These are phyloP conservation scores for Antrozous pallidus DNA, from an alignment of 2,797 vertebrate genomes.

Conservation along the genomic window DNA sequence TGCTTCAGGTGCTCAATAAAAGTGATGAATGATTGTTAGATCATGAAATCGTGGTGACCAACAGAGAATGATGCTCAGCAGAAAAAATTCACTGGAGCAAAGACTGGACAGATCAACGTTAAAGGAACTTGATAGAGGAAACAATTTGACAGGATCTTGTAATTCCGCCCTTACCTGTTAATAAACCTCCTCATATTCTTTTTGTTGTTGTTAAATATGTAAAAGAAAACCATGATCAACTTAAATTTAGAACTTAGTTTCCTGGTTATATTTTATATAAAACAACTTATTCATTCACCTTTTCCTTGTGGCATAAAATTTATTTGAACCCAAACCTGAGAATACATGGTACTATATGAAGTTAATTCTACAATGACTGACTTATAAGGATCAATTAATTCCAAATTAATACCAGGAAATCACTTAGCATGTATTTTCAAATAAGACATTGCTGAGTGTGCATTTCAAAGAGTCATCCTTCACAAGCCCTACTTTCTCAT, in stretches of 20 bases:
- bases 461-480: slow-evolving; percentile 3
- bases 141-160: not conserved
- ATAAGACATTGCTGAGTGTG: slow-evolving; percentile 22
- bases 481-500: not conserved
- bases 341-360: not conserved
- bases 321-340: not conserved
- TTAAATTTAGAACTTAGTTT: slow-evolving; percentile 41
- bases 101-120: not conserved
- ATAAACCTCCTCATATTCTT: not conserved
- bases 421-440: slow-evolving; percentile 31
- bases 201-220: not conserved
- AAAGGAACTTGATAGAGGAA: slow-evolving; percentile 9
- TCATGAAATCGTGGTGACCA: not conserved
- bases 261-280: slow-evolving; percentile 28
- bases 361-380: slow-evolving; percentile 48
- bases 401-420: slow-evolving; percentile 66
- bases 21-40: not conserved
- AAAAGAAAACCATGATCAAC: slow-evolving; percentile 30
- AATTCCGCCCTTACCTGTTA: not conserved
- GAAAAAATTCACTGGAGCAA: not conserved
- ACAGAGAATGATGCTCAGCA: not conserved
- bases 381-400: slow-evolving; percentile 57
- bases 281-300: slow-evolving; percentile 26
- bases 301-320: slow-evolving; percentile 17
- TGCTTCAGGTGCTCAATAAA: not conserved